phyloP scores from a whole-genome alignment of 2,888 invertebrate species.

The Oeneis ivallda region DNA sequence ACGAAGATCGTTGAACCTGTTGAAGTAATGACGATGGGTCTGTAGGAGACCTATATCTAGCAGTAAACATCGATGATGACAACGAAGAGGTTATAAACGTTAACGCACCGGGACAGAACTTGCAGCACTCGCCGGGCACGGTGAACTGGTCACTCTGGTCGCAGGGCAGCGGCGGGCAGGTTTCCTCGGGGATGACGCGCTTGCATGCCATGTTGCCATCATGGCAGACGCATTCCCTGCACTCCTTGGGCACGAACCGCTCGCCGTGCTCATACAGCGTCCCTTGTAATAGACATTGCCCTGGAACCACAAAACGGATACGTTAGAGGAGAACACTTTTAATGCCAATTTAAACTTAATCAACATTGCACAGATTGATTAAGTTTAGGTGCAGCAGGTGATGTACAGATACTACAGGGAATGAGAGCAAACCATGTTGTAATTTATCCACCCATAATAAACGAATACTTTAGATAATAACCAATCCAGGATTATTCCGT shows the following conservation, averaged over 20 bases:
- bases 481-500: too few species aligned
- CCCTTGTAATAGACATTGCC: constrained; percentile 86
- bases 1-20: too few species aligned
- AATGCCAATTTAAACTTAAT: background rate
- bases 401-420: too few species aligned
- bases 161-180: constrained; percentile 90
- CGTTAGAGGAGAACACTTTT: background rate
- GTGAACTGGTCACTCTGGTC: constrained; percentile 87
- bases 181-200: constrained; percentile 86
- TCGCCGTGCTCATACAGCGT: constrained; percentile 91
- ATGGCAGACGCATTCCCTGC: constrained; percentile 90
- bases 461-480: too few species aligned
- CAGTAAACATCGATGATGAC: too few species aligned
- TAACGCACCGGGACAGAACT: constrained; percentile 85
- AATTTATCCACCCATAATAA: too few species aligned
- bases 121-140: background rate
- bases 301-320: constrained; percentile 62
- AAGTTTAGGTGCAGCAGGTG: too few species aligned
- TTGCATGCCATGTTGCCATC: constrained; percentile 91
- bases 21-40: too few species aligned
- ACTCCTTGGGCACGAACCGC: constrained; percentile 85
- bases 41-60: too few species aligned
- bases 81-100: too few species aligned
- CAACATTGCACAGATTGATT: too few species aligned
- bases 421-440: too few species aligned